A percentile compares a stretch with the other conserved stretches of the same genome.
phyloP scores from a whole-genome alignment of 2,888 invertebrate species.

The Heteromurus nitidus region DNA sequence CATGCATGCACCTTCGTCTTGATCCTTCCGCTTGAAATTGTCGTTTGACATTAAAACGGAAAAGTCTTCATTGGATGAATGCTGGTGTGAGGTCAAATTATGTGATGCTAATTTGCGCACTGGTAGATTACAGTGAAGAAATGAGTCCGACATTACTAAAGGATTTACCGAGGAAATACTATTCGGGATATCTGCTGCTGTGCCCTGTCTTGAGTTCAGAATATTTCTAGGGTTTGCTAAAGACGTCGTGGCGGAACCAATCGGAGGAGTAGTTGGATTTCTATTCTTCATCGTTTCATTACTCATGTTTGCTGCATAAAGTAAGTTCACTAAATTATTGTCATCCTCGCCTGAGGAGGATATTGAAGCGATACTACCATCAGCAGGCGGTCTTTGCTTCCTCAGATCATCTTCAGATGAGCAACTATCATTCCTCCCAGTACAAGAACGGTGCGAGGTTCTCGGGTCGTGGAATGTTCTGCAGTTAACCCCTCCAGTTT shows the following conservation, averaged over 20 bases:
- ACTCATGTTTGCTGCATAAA: constrained; percentile 16
- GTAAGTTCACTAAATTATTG: not conserved
- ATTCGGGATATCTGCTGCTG: no score
- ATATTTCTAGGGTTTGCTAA: not conserved
- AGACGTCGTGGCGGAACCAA: no score
- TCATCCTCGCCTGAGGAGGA: not conserved
- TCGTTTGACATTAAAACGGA: not conserved
- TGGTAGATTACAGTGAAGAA: constrained; percentile 1
- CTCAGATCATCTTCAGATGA: constrained; percentile 4
- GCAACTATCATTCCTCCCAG: not conserved
- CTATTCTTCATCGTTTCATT: no score
- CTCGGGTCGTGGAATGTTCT: not conserved
- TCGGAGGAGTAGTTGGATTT: no score
- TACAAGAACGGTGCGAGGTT: not conserved
- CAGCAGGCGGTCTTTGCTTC: not conserved
- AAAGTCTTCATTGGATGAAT: not conserved
- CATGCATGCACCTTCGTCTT: no score
- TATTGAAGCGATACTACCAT: not conserved
- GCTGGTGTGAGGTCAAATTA: not conserved
- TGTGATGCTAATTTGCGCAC: constrained; percentile 29
- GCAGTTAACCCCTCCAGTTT: not conserved
- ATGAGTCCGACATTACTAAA: not conserved
- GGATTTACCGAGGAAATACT: not conserved
- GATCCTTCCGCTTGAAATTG: not conserved
- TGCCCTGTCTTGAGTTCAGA: not conserved